Evolutionary conservation across 2,888 invertebrate genomes (phyloP).

Genomic region (Chromoteleia sp.): DNA sequence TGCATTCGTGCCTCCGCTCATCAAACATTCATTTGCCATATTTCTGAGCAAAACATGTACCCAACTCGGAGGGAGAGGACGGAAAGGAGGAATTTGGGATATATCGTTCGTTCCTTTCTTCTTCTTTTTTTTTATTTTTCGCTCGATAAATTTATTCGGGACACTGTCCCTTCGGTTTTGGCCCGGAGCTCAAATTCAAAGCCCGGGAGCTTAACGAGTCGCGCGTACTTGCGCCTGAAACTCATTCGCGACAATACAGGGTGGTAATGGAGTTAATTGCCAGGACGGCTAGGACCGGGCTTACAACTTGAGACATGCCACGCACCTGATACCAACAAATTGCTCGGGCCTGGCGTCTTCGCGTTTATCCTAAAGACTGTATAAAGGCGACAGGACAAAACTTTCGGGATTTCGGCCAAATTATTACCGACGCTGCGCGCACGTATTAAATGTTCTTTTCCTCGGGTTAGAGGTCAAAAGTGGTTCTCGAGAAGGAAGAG

Average conservation of each 20-base stretch:
- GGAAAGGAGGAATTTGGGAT: constrained; percentile 33
- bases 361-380: constrained; percentile 74
- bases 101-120: too few relatives aligned
- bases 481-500: not conserved
- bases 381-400: constrained; percentile 42
- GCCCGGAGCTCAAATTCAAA: constrained; percentile 75
- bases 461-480: not conserved
- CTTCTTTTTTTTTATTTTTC: not conserved
- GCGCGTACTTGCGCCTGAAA: constrained; percentile 76
- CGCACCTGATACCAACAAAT: constrained; percentile 85
- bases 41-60: constrained; percentile 30
- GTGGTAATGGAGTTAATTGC: constrained; percentile 85
- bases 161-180: constrained; percentile 72
- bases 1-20: constrained; percentile 62
- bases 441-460: constrained; percentile 6
- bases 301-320: constrained; percentile 83
- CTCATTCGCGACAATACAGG: constrained; percentile 81
- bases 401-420: constrained; percentile 43
- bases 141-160: constrained; percentile 30
- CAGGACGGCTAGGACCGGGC: constrained; percentile 79
- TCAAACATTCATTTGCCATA: constrained; percentile 66
- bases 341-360: constrained; percentile 75
- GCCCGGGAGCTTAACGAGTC: constrained; percentile 83
- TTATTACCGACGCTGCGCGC: constrained; percentile 28
- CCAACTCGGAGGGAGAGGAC: not conserved